These are phyloP conservation scores for Drosophila antonietae DNA, from an alignment of 2,888 invertebrate genomes.

Conservation along the genomic window DNA sequence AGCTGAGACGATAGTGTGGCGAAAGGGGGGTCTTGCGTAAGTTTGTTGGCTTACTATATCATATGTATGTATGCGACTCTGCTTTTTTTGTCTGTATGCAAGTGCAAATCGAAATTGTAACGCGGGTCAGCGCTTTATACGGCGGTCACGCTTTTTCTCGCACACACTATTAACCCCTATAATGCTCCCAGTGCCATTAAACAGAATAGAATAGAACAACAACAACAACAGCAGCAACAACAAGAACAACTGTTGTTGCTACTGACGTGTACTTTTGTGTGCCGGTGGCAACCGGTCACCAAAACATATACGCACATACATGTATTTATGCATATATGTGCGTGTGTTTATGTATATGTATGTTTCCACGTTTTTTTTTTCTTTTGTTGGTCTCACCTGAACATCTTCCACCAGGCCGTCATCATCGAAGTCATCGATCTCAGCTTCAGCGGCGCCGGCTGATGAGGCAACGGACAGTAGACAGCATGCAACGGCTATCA, in stretches of 20 bases:
- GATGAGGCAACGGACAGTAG: slow-evolving; percentile 36
- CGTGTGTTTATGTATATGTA: neutral
- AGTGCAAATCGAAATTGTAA: slow-evolving; percentile 7
- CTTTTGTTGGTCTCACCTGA: slow-evolving; percentile 65
- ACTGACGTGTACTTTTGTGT: slow-evolving; percentile 80
- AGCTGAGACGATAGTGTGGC: slow-evolving; percentile 1
- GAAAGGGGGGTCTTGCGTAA: slow-evolving; percentile 45
- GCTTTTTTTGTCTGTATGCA: neutral
- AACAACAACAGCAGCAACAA: neutral
- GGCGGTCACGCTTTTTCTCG: slow-evolving; percentile 25
- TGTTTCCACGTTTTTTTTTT: neutral
- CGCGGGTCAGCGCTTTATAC: slow-evolving; percentile 37
- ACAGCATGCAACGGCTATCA: slow-evolving; percentile 49
- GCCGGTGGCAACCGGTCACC: slow-evolving; percentile 43
- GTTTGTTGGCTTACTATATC: slow-evolving; percentile 33
- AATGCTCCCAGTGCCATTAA: slow-evolving; percentile 11
- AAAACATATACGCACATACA: slow-evolving; percentile 12
- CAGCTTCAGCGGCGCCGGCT: slow-evolving; percentile 42
- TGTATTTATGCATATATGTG: neutral
- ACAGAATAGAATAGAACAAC: neutral
- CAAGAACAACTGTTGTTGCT: slow-evolving; percentile 41
- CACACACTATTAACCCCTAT: slow-evolving; percentile 36
- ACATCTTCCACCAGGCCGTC: slow-evolving; percentile 81
- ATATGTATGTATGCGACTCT: neutral
- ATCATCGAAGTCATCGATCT: slow-evolving; percentile 76